Base-by-base conservation (phyloP, 2,888 invertebrate species). In the Drepanosiphum platanoidis region DNA sequence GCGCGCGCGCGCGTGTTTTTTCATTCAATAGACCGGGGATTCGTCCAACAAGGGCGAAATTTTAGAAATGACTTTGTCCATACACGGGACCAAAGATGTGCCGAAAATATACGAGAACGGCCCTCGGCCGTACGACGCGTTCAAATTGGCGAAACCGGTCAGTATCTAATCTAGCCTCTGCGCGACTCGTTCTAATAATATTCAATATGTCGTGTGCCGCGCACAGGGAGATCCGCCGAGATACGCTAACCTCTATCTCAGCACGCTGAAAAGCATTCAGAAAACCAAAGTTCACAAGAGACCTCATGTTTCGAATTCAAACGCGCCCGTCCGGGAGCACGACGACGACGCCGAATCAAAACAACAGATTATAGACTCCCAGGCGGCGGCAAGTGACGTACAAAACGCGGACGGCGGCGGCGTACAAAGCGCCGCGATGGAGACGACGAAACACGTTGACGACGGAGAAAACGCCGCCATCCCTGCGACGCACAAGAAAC, bases 61-160 rank as follows among this genome's bases (percentile, higher is more conserved):
- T 64, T 18, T n/a, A 18, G 82, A 86, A 58, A 68, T 87, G 46
- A 86, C 71, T 22, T 66, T 87, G 13, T 39, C 81, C 27, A 39
- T 86, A 34, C 86, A 87, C n/a, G 87, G 87, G 15, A 86, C 86
- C 18, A 86, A 74, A 42, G 78, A 86, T 22, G 46, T n/a, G 46
- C 87, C 87, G 7, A 39, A 81, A 5, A 34, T 52, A 13, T 87
- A 87, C n/a, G 18, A 75, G n/a, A 66, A 52, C 1, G 75, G 87
- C 15, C 18, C 7, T 39, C 79, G 87, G 32, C 27, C 79, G 4
- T 87, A 87, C 18, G 78, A 86, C 30, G 15, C 11, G 9, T 86
- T 87, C 22, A 36, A n/a, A 18, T 39, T 86, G 11, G 61, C 75
- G 8, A 71, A 80, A 34, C 32, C 61, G 18, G 58, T 80, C 34